These are phyloP conservation scores for Sciurus niger DNA, from an alignment of 2,113 vertebrate genomes.

Conservation along the genomic window DNA sequence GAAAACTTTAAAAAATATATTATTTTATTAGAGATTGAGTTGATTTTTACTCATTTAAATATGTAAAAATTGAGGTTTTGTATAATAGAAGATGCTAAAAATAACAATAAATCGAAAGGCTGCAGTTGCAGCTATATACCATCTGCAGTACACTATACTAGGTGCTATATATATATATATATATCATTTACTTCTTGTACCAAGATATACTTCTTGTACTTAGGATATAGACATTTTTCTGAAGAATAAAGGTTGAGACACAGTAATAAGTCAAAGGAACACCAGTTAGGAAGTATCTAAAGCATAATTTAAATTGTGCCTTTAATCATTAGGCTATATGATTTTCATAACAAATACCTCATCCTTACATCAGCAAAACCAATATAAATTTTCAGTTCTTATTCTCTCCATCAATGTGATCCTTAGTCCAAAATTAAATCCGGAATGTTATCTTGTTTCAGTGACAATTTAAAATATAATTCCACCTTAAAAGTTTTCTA, in stretches of 20 bases:
- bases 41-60: not conserved
- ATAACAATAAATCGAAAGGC: not conserved
- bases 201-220: not conserved
- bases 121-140: not conserved
- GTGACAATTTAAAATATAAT: slow-evolving; percentile 31
- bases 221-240: not conserved
- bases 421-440: not conserved
- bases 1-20: not conserved
- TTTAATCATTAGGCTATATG: not conserved
- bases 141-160: not conserved
- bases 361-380: not conserved
- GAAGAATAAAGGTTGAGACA: not conserved
- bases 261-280: not conserved
- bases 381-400: not conserved
- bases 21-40: not conserved
- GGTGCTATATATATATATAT: not conserved
- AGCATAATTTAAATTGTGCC: not conserved
- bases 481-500: slow-evolving; percentile 2
- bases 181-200: not conserved
- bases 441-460: slow-evolving; percentile 10
- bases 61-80: not conserved
- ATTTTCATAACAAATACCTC: not conserved
- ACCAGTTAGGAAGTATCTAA: not conserved
- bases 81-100: not conserved
- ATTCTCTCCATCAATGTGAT: not conserved